Conservation (phyloP, 2,113 vertebrate species). For the Cyanoderma ruficeps region DNA sequence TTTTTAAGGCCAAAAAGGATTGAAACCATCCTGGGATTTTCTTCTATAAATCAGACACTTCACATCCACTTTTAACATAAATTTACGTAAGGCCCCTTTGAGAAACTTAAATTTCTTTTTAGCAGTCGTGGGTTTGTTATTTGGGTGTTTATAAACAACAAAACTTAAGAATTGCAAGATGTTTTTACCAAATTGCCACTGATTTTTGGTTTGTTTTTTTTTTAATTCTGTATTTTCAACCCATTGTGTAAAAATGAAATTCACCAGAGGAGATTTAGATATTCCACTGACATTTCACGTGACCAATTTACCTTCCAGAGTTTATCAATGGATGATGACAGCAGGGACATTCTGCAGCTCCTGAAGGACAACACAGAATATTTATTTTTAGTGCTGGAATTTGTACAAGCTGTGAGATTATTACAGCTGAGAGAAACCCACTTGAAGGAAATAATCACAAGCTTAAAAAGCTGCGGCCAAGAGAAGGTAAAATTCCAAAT, state of each 20-base stretch:
- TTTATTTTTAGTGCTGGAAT: not conserved
- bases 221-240: not conserved
- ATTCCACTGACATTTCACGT: not conserved
- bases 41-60: not conserved
- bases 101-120: not conserved
- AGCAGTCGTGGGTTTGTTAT: accelerated
- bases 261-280: not conserved
- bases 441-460: not conserved
- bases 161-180: not conserved
- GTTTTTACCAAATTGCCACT: not conserved
- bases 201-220: too few relatives aligned
- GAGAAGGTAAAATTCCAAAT: conserved; percentile 23
- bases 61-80: not conserved
- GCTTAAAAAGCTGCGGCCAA: not conserved
- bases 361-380: not conserved
- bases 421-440: conserved; percentile 49
- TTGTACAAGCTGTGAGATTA: not conserved
- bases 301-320: not conserved
- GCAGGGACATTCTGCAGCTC: not conserved
- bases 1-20: not conserved
- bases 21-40: not conserved
- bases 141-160: not conserved
- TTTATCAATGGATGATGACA: not conserved
- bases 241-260: not conserved
- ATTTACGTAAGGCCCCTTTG: not conserved